Base-by-base conservation (phyloP, 2,113 vertebrate genomes). In the Hylia prasina region DNA sequence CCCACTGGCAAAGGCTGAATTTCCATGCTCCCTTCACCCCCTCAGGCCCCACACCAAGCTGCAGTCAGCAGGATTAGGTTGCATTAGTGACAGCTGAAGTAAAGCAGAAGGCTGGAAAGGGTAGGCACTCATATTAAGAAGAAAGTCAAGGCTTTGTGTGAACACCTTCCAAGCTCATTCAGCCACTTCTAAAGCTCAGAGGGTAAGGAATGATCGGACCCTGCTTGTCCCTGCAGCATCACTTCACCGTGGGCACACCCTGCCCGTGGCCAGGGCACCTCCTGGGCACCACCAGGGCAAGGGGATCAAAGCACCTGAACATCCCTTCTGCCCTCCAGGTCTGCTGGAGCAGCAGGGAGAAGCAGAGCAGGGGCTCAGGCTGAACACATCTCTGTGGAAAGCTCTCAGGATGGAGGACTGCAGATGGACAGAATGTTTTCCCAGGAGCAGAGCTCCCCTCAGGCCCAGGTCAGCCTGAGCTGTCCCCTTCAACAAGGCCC, bases 41-140 rank as follows among this genome's bases (percentile, higher is more conserved):
- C 8, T 73, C 39, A 70, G 78, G 40, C 92, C 90, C 92, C 91
- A 61, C 73, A 51, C 33, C 68, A 20, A 31, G 39, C 27, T 90
- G 90, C 28, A 80, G 82, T 72, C 50, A 91, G 82, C 19, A 79
- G 76, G 61, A 57, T 92, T 57, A 92, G 86, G 18, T 21, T 50
- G 70, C 1, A 19, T 92, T 89, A 94, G 91, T 89, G 65, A 90
- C 79, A 95, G 80, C 81, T 7, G 65, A 75, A 85, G 50, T n/a
- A n/a, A 75, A 82, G 89, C 60, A 77, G 68, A 76, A 80, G 40
- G 80, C 76, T 94, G 87, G 57, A 64, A 68, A 76, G 89, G n/a
- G 45, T 2, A 72, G 69, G 51, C 18, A 28, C 24, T 53, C 30
- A 3, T 31, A 45, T 8, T 40, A 50, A 22, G 21, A 69, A 39